phyloP scores from a whole-genome alignment of 2,888 invertebrate genomes.

The Oscheius sp. region DNA sequence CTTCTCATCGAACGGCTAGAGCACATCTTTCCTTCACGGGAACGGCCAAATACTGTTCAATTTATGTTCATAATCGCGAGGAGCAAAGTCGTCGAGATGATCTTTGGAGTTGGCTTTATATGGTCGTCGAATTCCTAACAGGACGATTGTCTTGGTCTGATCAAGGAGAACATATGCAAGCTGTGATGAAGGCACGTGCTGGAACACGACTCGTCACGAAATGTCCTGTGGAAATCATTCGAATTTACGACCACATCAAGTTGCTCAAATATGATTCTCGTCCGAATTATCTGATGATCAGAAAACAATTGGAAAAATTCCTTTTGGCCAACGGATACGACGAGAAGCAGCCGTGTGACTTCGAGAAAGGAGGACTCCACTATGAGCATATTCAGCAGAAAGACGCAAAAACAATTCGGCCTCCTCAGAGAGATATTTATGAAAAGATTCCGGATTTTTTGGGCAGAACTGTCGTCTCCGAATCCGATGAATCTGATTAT shows the following conservation, averaged over 20 bases:
- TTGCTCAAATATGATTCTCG: slow-evolving; percentile 32
- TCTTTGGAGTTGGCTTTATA: slow-evolving; percentile 62
- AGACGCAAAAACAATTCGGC: neutral
- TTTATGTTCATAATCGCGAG: slow-evolving; percentile 30
- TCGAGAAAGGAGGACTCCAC: slow-evolving; percentile 35
- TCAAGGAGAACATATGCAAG: slow-evolving; percentile 36
- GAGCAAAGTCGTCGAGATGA: slow-evolving; percentile 64
- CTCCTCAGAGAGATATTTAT: too few relatives aligned
- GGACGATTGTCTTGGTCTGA: slow-evolving; percentile 42
- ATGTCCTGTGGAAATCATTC: slow-evolving; percentile 43
- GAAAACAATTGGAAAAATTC: neutral
- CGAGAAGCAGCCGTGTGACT: slow-evolving; percentile 40
- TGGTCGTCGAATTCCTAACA: slow-evolving; percentile 56
- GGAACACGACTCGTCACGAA: slow-evolving; percentile 37
- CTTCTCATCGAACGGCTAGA: slow-evolving; percentile 37
- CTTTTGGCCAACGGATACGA: neutral
- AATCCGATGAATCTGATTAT: neutral
- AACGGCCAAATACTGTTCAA: slow-evolving; percentile 54
- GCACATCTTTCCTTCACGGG: slow-evolving; percentile 51
- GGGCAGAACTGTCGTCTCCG: too few relatives aligned
- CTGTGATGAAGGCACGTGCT: slow-evolving; percentile 33
- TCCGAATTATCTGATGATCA: slow-evolving; percentile 46
- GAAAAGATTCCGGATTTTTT: too few relatives aligned
- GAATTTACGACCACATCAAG: slow-evolving; percentile 47
- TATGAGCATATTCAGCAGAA: slow-evolving; percentile 9